These are phyloP conservation scores for Pelusios castaneus DNA, from an alignment of 2,113 vertebrate genomes.

Conservation along the genomic window DNA sequence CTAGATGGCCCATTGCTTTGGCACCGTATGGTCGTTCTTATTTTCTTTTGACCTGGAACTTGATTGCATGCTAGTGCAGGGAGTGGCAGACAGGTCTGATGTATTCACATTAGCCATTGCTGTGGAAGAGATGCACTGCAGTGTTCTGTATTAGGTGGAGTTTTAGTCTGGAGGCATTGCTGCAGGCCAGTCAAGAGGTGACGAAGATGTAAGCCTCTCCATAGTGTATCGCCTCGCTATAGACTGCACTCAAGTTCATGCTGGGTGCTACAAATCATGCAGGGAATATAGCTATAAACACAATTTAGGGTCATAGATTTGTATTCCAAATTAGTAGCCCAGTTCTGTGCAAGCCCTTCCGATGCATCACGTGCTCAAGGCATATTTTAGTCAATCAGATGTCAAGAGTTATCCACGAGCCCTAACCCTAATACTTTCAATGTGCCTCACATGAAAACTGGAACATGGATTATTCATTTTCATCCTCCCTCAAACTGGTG, in stretches of 20 bases:
- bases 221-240: background rate
- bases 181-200: background rate
- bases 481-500: background rate
- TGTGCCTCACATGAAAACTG: background rate
- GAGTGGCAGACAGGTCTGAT: background rate
- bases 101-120: background rate
- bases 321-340: background rate
- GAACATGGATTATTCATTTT: constrained; percentile 2
- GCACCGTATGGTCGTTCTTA: too few relatives aligned
- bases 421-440: background rate
- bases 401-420: constrained; percentile 6
- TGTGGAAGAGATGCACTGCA: too few relatives aligned
- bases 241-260: background rate
- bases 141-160: background rate
- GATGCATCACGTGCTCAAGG: accelerated
- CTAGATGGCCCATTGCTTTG: too few relatives aligned
- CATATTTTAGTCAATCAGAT: accelerated
- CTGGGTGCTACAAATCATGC: too few relatives aligned
- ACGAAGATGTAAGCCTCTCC: background rate
- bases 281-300: background rate
- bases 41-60: background rate
- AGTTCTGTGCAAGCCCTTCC: background rate
- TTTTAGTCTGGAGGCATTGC: background rate
- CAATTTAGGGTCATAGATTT: background rate
- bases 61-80: background rate